phyloP scores from a whole-genome alignment of 2,797 vertebrate genomes.

The Onychomys torridus region DNA sequence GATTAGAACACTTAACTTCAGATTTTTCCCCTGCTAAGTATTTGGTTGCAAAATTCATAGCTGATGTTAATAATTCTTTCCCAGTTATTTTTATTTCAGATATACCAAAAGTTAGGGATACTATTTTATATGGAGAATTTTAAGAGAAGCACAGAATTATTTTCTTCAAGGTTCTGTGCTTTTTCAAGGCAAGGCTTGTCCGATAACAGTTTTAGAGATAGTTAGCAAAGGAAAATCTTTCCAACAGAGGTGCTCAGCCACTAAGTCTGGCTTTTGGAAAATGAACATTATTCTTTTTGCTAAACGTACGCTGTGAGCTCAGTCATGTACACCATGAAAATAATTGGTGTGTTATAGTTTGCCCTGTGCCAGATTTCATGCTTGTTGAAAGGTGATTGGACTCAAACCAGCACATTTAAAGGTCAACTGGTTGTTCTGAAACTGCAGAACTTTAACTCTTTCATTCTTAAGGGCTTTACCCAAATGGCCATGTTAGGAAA shows the following conservation, averaged over 20 bases:
- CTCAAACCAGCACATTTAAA: conserved; percentile 85
- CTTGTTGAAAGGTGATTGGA: conserved; percentile 80
- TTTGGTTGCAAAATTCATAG: background rate
- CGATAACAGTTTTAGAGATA: background rate
- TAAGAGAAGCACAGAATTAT: conserved; percentile 46
- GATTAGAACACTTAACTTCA: background rate
- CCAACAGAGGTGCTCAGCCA: conserved; percentile 25
- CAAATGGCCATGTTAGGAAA: conserved; percentile 72
- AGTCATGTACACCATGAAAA: conserved; percentile 74
- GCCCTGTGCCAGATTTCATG: conserved; percentile 80
- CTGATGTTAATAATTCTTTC: conserved; percentile 32
- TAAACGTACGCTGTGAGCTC: conserved; percentile 65
- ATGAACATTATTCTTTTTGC: conserved; percentile 54
- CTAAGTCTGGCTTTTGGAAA: conserved; percentile 71
- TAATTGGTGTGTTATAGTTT: conserved; percentile 79
- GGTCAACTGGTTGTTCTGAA: conserved; percentile 83
- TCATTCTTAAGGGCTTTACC: conserved; percentile 53
- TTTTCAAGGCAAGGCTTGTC: conserved; percentile 41
- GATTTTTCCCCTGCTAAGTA: background rate
- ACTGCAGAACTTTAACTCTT: conserved; percentile 71
- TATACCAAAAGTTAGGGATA: background rate
- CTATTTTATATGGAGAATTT: conserved; percentile 31
- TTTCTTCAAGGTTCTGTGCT: conserved; percentile 13
- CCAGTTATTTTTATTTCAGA: conserved; percentile 33
- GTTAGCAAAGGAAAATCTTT: conserved; percentile 47